Conservation (phyloP, 2,113 vertebrate genomes). For the Vulpes ferrilata region DNA sequence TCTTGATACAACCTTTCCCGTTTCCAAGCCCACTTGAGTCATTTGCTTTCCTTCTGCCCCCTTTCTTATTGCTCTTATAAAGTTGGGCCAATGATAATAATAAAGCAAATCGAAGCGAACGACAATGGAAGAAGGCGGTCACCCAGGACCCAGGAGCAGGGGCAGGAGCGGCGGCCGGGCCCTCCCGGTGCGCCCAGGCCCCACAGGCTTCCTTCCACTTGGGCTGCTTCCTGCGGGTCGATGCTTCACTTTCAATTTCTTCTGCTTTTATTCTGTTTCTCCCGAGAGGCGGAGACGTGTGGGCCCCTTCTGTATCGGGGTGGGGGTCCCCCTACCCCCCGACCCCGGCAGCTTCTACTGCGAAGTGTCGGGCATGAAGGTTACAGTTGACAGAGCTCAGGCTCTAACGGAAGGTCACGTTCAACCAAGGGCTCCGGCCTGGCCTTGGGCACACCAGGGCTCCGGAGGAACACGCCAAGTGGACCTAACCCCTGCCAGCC, state of each 20-base stretch:
- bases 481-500: background rate
- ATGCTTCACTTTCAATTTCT: background rate
- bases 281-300: background rate
- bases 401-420: conserved; percentile 61
- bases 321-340: no score
- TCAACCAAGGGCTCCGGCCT: conserved; percentile 25
- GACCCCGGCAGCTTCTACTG: background rate
- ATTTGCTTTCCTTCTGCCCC: background rate
- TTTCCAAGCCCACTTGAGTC: conserved; percentile 51
- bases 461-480: background rate
- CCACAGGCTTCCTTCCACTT: background rate
- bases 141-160: background rate
- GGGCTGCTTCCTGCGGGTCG: background rate
- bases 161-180: no score
- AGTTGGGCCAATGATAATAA: conserved; percentile 70
- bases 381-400: background rate
- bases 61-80: conserved; percentile 45
- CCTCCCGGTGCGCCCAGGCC: no score
- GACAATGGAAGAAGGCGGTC: background rate
- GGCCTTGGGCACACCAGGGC: background rate
- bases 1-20: conserved; percentile 40
- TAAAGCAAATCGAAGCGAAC: conserved; percentile 14
- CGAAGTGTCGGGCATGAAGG: background rate
- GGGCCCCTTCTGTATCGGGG: background rate
- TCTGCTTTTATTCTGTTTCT: background rate